Evolutionary conservation across 2,797 vertebrate genomes (phyloP).

Genomic region (Spea hammondii): DNA sequence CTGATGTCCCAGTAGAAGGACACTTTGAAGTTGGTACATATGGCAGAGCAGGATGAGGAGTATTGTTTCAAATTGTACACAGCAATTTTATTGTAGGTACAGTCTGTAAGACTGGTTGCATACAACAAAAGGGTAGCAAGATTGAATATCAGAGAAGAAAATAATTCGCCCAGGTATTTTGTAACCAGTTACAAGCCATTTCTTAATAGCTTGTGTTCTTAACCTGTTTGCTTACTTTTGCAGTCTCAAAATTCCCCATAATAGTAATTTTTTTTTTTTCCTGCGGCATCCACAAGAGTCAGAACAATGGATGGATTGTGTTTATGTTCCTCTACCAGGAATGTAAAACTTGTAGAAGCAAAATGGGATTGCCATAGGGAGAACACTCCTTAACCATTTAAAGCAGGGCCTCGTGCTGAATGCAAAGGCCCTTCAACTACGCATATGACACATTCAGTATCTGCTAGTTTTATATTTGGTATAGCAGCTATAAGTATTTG

Average conservation of each 20-base stretch:
- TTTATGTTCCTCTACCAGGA: constrained; percentile 23
- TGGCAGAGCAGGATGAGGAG: too few relatives aligned
- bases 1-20: too few relatives aligned
- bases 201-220: background rate
- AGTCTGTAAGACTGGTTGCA: too few relatives aligned
- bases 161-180: too few relatives aligned
- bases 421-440: background rate
- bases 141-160: too few relatives aligned
- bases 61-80: too few relatives aligned
- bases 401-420: background rate
- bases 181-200: background rate
- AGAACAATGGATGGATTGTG: constrained; percentile 38
- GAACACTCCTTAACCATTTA: constrained; percentile 13
- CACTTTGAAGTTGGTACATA: too few relatives aligned
- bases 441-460: background rate
- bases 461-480: background rate
- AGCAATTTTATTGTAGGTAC: too few relatives aligned
- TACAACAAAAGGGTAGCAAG: too few relatives aligned
- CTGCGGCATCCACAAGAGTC: constrained; percentile 27
- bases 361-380: constrained; percentile 42
- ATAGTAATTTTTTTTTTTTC: constrained; percentile 32
- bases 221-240: background rate
- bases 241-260: background rate
- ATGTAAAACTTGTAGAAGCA: constrained; percentile 43
- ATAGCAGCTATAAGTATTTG: too few relatives aligned